phyloP scores from a whole-genome alignment of 2,113 vertebrate species.

The Thymallus thymallus region DNA sequence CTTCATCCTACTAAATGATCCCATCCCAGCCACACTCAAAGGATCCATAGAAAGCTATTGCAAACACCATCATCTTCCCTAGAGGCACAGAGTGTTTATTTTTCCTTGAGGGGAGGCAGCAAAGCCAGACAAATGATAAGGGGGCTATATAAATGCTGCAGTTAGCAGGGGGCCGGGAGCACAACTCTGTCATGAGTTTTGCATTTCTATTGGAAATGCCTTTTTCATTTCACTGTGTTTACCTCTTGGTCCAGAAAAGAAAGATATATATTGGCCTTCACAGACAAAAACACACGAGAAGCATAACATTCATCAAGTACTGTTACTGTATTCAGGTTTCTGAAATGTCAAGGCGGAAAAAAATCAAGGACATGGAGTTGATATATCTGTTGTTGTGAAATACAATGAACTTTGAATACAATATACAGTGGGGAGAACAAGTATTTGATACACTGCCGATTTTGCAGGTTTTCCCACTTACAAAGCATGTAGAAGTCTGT shows the following conservation, averaged over 20 bases:
- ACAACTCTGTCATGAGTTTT: conserved; percentile 16
- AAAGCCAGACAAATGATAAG: conserved; percentile 39
- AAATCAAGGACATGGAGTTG: too few relatives aligned
- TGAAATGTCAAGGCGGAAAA: too few relatives aligned
- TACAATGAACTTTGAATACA: conserved; percentile 2
- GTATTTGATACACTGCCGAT: too few relatives aligned
- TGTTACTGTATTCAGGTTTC: too few relatives aligned
- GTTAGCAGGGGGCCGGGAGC: conserved; percentile 20
- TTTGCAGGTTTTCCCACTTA: too few relatives aligned
- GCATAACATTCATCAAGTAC: too few relatives aligned
- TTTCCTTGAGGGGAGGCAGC: conserved; percentile 33
- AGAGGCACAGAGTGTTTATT: conserved; percentile 45
- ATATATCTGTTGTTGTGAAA: background rate
- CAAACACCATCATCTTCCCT: conserved; percentile 27
- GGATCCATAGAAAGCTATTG: conserved; percentile 6
- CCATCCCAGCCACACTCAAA: conserved; percentile 8
- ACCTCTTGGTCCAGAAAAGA: too few relatives aligned
- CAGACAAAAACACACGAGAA: too few relatives aligned
- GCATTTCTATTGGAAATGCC: too few relatives aligned
- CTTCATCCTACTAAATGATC: background rate
- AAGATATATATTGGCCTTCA: too few relatives aligned
- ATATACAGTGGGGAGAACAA: background rate
- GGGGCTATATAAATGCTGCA: conserved; percentile 26
- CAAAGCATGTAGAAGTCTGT: too few relatives aligned
- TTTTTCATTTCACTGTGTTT: too few relatives aligned